Evolutionary conservation across 2,888 invertebrate species (phyloP), one percentile per base, ranked within the genome.

Genomic region (Apamea anceps): DNA sequence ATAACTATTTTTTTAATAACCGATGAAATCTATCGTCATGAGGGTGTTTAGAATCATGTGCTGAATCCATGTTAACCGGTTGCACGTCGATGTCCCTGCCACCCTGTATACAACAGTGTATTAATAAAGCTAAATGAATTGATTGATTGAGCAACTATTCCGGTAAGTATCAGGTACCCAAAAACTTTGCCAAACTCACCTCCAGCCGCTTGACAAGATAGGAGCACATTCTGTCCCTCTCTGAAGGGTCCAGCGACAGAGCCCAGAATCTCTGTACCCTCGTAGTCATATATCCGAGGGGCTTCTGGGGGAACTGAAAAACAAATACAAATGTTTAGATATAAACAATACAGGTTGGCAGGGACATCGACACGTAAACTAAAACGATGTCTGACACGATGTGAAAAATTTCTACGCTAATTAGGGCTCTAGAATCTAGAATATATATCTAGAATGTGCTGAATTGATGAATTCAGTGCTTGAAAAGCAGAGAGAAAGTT

Each of bases 191-290:
- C 0, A 42, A 12, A n/a, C 91, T 97, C 97, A 99, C 99, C 99
- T 96, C 99, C 99, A 90, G 97, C 97, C 80, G 99, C 99, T 96
- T 98, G 98, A 95, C 99, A 99, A 84, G 98, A 98, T 80, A 99
- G 97, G 89, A 98, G 98, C 80, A 99, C 97, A 92, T 98, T 98
- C 92, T 98, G 98, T 75, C 98, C 99, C 96, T 99, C 99, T 90
- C 98, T 97, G 94, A 99, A 99, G 25, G 99, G 99, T 75, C 99
- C 99, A 48, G 98, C 98, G 28, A 98, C 98, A 2, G 94, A 87
- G 75, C 98, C 98, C 80, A 98, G 97, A 90, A 99, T 98, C 95
- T 98, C 98, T 89, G 98, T 97, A 77, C 99, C 99, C 94, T 98
- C 98, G 77, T 98, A 98, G 95, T 99, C 98, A 94, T 98, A 98